Conservation (phyloP, 1,140 invertebrate genomes). For the Lysiphlebus fabarum region DNA sequence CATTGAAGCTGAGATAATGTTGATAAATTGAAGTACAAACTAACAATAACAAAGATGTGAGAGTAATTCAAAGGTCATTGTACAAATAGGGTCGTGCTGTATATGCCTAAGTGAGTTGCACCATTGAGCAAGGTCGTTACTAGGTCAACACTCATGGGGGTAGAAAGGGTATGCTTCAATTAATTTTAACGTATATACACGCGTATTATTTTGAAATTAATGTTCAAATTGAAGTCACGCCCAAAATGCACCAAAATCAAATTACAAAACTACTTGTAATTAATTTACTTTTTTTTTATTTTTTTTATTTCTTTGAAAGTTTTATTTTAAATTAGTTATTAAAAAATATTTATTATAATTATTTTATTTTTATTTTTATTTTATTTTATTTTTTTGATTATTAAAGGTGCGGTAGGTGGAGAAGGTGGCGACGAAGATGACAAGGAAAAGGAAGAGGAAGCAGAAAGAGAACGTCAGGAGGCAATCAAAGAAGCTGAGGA, state of each 20-base stretch:
- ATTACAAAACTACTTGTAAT: too few species aligned
- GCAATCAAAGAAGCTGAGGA: constrained; percentile 92
- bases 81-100: constrained; percentile 26
- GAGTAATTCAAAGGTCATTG: constrained; percentile 32
- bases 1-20: too few species aligned
- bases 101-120: not conserved
- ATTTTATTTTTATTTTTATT: not conserved
- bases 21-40: not conserved
- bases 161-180: constrained; percentile 11
- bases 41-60: constrained; percentile 5
- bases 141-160: constrained; percentile 26
- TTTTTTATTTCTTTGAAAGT: too few species aligned
- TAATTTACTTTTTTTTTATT: too few species aligned
- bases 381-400: constrained; percentile 29
- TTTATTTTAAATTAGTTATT: too few species aligned
- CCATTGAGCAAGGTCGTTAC: constrained; percentile 30
- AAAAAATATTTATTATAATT: not conserved
- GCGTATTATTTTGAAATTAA: constrained; percentile 7
- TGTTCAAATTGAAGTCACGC: not conserved
- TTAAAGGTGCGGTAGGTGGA: constrained; percentile 81
- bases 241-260: not conserved
- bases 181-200: constrained; percentile 27
- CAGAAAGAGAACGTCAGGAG: constrained; percentile 89
- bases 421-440: constrained; percentile 84
- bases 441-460: constrained; percentile 92